Conservation (phyloP, 2,113 vertebrate genomes). For the Bubo bubo region DNA sequence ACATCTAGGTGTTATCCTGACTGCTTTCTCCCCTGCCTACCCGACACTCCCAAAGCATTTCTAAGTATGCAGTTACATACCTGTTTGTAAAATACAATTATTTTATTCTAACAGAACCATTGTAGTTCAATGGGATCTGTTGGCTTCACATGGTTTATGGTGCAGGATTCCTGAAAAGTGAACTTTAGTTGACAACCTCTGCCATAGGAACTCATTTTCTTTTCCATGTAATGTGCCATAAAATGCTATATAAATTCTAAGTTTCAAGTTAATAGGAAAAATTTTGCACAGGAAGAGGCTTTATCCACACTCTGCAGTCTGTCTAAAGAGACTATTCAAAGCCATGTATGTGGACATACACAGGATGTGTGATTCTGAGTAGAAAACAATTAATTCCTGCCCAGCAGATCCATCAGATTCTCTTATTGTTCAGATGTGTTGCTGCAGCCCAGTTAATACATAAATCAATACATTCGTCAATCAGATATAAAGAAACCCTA, state of each 20-base stretch:
- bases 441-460: neutral
- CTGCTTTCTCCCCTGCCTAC: neutral
- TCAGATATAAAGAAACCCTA: neutral
- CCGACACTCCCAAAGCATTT: neutral
- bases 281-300: neutral
- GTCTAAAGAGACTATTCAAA: neutral
- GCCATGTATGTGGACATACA: neutral
- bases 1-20: neutral
- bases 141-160: neutral
- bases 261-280: neutral
- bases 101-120: neutral
- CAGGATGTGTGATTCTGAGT: neutral
- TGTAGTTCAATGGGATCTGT: neutral
- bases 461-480: neutral
- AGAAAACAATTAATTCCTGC: neutral
- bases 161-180: neutral
- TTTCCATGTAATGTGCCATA: neutral
- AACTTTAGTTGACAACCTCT: neutral
- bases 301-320: neutral
- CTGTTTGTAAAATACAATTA: neutral
- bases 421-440: neutral
- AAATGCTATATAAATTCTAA: neutral
- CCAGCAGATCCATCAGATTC: neutral
- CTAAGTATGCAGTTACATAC: neutral
- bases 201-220: neutral